phyloP scores from a whole-genome alignment of 2,888 invertebrate genomes.

The Xestoiulus laeticollis region DNA sequence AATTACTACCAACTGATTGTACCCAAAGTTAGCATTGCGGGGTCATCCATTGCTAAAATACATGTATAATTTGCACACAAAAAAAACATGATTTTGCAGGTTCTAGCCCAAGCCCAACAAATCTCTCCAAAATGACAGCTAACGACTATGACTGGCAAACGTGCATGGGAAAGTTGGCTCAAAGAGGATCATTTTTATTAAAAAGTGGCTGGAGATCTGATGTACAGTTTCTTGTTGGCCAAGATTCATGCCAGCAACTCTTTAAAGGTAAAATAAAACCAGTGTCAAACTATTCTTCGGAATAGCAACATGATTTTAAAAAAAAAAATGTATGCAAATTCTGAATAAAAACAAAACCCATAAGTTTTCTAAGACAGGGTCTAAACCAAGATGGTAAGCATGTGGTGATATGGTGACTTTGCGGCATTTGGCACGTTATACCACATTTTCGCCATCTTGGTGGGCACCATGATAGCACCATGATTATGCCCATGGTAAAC shows the following conservation, averaged over 20 bases:
- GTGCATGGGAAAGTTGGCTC: conserved; percentile 54
- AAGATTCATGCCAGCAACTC: conserved; percentile 73
- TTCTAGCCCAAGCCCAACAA: background rate
- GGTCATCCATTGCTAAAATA: background rate
- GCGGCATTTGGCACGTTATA: too few relatives aligned
- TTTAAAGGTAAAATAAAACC: conserved; percentile 59
- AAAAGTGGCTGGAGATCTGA: conserved; percentile 85
- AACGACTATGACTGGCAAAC: conserved; percentile 56
- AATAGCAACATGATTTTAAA: too few relatives aligned
- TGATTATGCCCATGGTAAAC: too few relatives aligned
- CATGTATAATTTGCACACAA: too few relatives aligned
- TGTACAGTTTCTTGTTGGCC: conserved; percentile 82
- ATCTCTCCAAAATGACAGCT: background rate
- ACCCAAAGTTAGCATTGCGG: background rate
- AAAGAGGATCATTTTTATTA: conserved; percentile 66
- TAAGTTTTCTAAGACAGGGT: too few relatives aligned
- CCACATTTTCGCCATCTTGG: too few relatives aligned
- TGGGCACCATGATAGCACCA: too few relatives aligned
- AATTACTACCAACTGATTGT: background rate
- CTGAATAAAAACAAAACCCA: too few relatives aligned
- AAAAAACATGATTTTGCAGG: background rate
- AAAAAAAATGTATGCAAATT: too few relatives aligned
- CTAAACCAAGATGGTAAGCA: too few relatives aligned
- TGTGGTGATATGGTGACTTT: too few relatives aligned
- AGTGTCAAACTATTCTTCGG: too few relatives aligned